A percentile compares a stretch with the other conserved stretches of the same genome.
Conservation (phyloP, 2,113 vertebrate species). For the Emberiza fucata region DNA sequence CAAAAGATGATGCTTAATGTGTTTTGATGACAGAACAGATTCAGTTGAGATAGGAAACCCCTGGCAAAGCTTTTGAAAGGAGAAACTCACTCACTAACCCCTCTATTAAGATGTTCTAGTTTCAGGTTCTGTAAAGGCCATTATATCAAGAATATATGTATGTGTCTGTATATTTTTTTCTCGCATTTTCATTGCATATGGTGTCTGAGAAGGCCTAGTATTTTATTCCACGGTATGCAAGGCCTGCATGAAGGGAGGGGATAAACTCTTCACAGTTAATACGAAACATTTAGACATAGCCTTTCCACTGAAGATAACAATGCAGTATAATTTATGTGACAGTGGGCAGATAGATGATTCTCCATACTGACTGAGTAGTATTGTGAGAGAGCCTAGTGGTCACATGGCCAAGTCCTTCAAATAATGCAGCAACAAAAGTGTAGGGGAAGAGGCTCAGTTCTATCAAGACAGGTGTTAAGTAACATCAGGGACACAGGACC, state of each 20-base stretch:
- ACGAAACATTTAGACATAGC: background rate
- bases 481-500: background rate
- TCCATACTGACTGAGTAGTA: background rate
- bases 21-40: background rate
- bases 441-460: background rate
- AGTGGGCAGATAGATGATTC: background rate
- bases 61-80: background rate
- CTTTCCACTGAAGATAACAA: background rate
- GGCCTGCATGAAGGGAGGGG: background rate
- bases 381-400: background rate
- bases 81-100: background rate
- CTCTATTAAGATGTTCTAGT: background rate
- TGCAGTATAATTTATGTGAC: background rate
- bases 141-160: background rate
- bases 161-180: background rate
- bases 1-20: background rate
- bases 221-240: background rate
- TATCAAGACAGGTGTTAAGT: background rate
- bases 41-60: background rate
- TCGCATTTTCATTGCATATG: background rate
- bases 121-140: background rate
- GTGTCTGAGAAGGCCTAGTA: background rate
- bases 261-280: background rate
- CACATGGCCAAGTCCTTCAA: background rate
- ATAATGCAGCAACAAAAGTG: background rate